Conservation (phyloP, 2,888 invertebrate genomes). For the Pomacea canaliculata region DNA sequence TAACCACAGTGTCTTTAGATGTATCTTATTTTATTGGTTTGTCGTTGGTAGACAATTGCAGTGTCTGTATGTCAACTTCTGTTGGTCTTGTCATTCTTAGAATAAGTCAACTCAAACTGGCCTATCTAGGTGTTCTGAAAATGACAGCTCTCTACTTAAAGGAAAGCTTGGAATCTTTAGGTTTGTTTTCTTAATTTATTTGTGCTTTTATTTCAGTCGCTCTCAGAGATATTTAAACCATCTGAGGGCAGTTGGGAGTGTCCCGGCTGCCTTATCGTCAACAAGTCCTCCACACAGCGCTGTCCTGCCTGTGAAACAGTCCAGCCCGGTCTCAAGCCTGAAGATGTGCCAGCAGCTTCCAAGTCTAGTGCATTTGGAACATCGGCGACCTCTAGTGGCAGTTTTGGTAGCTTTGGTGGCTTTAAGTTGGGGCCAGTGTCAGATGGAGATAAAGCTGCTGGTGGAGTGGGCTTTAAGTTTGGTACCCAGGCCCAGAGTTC, state of each 20-base stretch:
- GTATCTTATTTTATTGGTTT: no score
- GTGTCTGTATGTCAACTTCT: no score
- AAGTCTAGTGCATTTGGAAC: constrained; percentile 9
- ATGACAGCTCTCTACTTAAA: no score
- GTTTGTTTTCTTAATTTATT: no score
- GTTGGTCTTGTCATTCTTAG: no score
- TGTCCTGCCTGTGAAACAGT: constrained; percentile 63
- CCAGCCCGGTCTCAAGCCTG: constrained; percentile 58
- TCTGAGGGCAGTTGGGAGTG: constrained; percentile 78
- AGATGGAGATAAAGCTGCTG: constrained; percentile 6
- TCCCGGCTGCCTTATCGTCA: constrained; percentile 76
- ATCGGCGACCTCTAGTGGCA: constrained; percentile 5
- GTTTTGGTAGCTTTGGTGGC: constrained; percentile 33
- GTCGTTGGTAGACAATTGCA: no score
- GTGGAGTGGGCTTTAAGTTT: constrained; percentile 36
- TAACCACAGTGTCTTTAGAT: no score
- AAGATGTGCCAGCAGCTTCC: constrained; percentile 36
- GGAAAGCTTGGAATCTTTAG: no score
- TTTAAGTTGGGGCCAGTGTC: constrained; percentile 10
- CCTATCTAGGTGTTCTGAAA: no score
- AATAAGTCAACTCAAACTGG: no score
- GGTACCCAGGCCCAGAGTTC: constrained; percentile 15
- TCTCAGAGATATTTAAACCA: constrained; percentile 73
- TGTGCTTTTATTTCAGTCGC: constrained; percentile 20
- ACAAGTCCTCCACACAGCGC: constrained; percentile 66